Conservation (phyloP, 2,113 vertebrate genomes). For the Balaenoptera acutorostrata region DNA sequence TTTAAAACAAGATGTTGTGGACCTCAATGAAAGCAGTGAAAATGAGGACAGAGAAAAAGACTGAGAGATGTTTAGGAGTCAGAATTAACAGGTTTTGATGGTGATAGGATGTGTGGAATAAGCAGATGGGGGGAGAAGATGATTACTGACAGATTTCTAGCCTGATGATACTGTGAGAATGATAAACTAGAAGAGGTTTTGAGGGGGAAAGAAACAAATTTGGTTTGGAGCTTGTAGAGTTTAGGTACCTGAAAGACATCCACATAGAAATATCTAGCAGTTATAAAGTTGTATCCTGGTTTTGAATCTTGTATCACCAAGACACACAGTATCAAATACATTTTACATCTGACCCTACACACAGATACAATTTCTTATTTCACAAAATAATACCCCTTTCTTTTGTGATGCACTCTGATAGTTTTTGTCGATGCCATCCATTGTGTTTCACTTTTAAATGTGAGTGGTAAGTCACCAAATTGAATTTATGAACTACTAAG, state of each 20-base stretch:
- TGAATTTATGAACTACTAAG: background rate
- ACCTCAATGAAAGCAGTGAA: background rate
- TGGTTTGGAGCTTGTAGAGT: background rate
- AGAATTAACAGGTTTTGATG: background rate
- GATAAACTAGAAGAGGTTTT: background rate
- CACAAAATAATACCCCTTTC: background rate
- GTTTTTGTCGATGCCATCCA: background rate
- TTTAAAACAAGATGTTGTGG: background rate
- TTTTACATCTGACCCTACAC: background rate
- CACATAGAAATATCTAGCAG: background rate
- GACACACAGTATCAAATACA: background rate
- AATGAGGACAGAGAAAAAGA: background rate
- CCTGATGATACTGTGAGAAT: background rate
- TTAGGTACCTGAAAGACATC: background rate
- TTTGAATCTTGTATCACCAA: background rate
- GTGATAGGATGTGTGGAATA: background rate
- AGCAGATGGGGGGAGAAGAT: background rate
- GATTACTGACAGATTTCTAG: background rate
- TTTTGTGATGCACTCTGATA: background rate
- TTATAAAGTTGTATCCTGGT: background rate
- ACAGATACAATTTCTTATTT: background rate
- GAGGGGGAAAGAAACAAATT: background rate
- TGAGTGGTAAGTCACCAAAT: background rate
- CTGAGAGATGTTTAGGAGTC: background rate
- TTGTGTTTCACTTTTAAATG: background rate